phyloP scores from a whole-genome alignment of 2,888 invertebrate genomes.

The Metellina segmentata region DNA sequence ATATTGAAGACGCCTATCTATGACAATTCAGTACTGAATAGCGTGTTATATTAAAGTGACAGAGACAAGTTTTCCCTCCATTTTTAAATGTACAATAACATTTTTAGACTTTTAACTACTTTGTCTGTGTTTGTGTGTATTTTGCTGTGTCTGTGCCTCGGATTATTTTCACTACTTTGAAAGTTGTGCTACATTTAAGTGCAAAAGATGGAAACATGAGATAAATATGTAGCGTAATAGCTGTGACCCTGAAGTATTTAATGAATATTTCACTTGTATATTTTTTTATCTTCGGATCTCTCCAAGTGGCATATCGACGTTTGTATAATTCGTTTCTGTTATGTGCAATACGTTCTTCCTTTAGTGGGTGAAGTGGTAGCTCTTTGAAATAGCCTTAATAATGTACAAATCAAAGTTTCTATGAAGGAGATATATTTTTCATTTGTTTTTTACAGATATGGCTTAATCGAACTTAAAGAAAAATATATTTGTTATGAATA shows the following conservation, averaged over 20 bases:
- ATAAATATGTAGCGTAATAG: not conserved
- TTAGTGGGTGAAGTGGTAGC: not conserved
- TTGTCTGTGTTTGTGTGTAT: not conserved
- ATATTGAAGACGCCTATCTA: too few species aligned
- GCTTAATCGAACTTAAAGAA: too few species aligned
- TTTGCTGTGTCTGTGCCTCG: slow-evolving; percentile 5
- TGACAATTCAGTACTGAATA: too few species aligned
- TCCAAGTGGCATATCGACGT: not conserved
- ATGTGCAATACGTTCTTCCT: not conserved
- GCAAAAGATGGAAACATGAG: not conserved
- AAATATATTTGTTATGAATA: too few species aligned
- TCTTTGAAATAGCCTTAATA: not conserved
- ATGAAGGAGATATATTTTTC: not conserved
- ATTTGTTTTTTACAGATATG: not conserved
- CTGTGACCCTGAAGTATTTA: not conserved
- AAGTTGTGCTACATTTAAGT: too few species aligned
- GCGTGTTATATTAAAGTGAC: too few species aligned
- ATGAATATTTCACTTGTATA: slow-evolving; percentile 10
- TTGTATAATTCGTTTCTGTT: not conserved
- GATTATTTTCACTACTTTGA: not conserved
- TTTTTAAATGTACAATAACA: slow-evolving; percentile 8
- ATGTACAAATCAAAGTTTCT: slow-evolving; percentile 1
- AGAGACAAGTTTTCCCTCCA: not conserved
- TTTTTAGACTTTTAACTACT: slow-evolving; percentile 25
- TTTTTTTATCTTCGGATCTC: slow-evolving; percentile 6